A percentile compares a stretch with the other conserved stretches of the same genome.
phyloP scores from a whole-genome alignment of 2,113 vertebrate genomes.

The Zosterops hypoxanthus region DNA sequence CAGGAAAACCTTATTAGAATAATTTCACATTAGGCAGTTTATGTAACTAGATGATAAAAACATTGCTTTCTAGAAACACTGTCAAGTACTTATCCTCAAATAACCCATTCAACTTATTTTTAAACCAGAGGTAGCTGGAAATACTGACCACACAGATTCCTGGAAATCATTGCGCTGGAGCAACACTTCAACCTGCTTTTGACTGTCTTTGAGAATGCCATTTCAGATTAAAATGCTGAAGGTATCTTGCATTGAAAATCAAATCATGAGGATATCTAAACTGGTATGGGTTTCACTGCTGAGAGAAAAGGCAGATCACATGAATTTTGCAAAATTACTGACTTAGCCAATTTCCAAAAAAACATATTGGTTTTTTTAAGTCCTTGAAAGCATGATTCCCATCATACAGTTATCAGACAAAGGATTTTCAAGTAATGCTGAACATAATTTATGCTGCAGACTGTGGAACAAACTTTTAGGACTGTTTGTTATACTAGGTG shows the following conservation, averaged over 20 bases:
- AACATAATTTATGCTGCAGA: background rate
- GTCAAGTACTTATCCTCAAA: background rate
- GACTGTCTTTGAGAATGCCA: background rate
- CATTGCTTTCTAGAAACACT: background rate
- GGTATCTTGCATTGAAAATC: background rate
- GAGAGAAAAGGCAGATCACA: background rate
- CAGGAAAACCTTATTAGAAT: constrained; percentile 15
- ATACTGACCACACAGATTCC: background rate
- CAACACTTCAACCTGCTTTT: background rate
- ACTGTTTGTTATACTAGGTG: background rate
- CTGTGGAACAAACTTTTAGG: background rate
- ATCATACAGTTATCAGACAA: background rate
- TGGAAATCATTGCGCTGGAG: background rate
- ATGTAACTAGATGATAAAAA: background rate
- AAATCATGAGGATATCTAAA: background rate
- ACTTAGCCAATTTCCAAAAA: background rate
- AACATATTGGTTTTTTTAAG: background rate
- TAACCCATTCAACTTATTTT: background rate
- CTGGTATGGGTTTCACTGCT: background rate
- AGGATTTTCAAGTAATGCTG: background rate
- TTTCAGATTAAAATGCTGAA: background rate
- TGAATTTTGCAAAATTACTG: background rate
- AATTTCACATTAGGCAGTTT: background rate
- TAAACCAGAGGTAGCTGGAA: background rate
- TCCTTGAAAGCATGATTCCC: background rate